Evolutionary conservation across 2,888 invertebrate species (phyloP), one percentile per base, ranked within the genome.

Genomic region (Amblyjoppa proteus): DNA sequence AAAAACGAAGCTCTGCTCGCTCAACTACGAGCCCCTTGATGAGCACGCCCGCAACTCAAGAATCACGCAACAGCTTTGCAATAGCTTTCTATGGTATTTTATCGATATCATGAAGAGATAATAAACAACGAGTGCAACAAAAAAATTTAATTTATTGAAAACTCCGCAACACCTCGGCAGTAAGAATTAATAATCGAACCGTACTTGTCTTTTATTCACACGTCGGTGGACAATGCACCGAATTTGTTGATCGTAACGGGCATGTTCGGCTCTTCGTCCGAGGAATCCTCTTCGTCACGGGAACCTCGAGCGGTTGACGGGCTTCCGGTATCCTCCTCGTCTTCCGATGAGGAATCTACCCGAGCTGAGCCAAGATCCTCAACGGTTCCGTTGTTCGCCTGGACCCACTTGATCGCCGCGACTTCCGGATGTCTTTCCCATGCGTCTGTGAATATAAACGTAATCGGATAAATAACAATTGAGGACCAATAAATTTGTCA

Each of bases 391-490:
- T 94, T 94, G 49, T 95, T 92, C 0, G 97, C 96, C 94, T 97
- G 97, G 76, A 97, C 96, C 96, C 96, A 96, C 86, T 95, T 95
- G 0, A 97, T 95, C 88, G 95, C 95, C 88, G 95, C 95, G 0
- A 97, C 93, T 84, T 97, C 96, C 0, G 95, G 95, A 92, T 96
- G 96, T 0, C 88, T 93, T 87, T 95, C 95, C 95, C 96, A 97
- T 88, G 94, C 94, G 70, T 95, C 97, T 97, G 94, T 4, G 74
- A 83, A 64, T 80, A 83, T 75, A 5, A 28, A 38, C 66, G 25
- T n/a, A 34, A 64, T 61, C 9, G 28, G 25, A 20, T 45, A 28
- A 9, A 45, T 2, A 71, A 58, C 28, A 11, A 11, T 58, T 11
- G 25, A 78, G 16, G 13, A 38, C 53, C 20, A 53, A 53, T 3